Base-by-base conservation (phyloP, 2,888 invertebrate genomes). In the Imbricaverruca yamaguchii region DNA sequence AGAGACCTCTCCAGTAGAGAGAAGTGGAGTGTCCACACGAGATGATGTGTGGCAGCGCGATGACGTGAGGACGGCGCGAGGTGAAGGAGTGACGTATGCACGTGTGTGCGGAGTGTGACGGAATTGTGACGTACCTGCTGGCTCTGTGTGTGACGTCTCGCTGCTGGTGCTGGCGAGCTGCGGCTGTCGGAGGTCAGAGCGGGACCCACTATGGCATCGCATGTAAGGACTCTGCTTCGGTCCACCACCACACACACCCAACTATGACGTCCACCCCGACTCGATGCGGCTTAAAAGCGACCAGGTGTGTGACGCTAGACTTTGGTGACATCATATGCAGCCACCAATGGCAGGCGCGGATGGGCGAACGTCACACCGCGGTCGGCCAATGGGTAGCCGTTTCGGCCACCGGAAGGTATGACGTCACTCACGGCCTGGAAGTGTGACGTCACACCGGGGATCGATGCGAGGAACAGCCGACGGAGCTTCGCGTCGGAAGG, bases 381-480 rank as follows among this genome's bases (percentile, higher is more conserved):
- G 74, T 53, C 3, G 53, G 53, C 74, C 74, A 74, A 74, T 74
- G 1, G 53, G 10, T 18, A 25, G 53, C 74, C 7, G 74, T 39
- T 39, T 0, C 74, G 74, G 39, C 21, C 53, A 74, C 74, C 74
- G 74, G 74, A 74, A 74, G 74, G 74, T 74, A 74, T 74, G 74
- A 74, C 74, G 74, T 74, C 74, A 53, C 53, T 8, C 25, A n/a
- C 23, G 18, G 18, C 53, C 18, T n/a, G 53, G n/a, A 13, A 23
- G 13, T 74, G 18, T 74, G 74, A 74, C 74, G 74, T 74, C 74
- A 74, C 74, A 53, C 67, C 53, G 18, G 6, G 39, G 53, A 65
- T 74, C 74, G 74, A 74, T 74, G 25, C 74, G 74, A 7, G 12
- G 53, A 39, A 39, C 39, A 39, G 39, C 39, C 39, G 39, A 39